A percentile compares a stretch with the other conserved stretches of the same genome.
Conservation (phyloP, 2,113 vertebrate species). For the Melanotaenia duboulayi region DNA sequence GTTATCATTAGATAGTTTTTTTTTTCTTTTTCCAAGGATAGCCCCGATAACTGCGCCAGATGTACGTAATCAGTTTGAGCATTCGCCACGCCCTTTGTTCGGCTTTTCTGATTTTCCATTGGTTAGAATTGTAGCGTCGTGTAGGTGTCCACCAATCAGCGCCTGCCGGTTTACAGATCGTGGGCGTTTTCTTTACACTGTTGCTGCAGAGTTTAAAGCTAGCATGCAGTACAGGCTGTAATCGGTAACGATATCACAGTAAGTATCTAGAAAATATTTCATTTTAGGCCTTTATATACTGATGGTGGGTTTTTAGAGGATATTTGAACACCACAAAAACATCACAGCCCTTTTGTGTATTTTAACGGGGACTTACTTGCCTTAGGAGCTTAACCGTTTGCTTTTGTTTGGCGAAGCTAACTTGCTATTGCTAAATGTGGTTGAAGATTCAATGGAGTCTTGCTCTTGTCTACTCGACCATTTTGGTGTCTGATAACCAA, state of each 20-base stretch:
- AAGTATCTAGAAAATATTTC: neutral
- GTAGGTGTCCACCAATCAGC: constrained; percentile 37
- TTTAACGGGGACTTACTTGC: fast-evolving
- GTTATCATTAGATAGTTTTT: no score
- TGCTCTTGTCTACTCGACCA: constrained; percentile 47
- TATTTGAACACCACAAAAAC: fast-evolving
- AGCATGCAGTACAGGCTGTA: constrained; percentile 7
- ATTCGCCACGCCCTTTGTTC: neutral
- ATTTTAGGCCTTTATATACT: neutral
- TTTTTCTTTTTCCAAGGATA: no score
- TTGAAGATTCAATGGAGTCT: constrained; percentile 38
- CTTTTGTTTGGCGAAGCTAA: constrained; percentile 60
- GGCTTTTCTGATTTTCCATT: neutral
- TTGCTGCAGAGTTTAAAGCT: constrained; percentile 28
- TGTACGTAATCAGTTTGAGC: no score
- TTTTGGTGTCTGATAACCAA: constrained; percentile 50
- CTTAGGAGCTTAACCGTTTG: neutral
- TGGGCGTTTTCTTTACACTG: constrained; percentile 32
- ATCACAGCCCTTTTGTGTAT: fast-evolving
- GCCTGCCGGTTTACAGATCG: neutral
- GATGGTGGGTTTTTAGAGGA: fast-evolving
- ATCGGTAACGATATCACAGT: constrained; percentile 27
- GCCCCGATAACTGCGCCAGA: no score
- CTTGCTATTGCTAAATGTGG: constrained; percentile 46
- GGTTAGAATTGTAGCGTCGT: neutral